Percentiles rank a stretch among this genome's conserved stretches.
phyloP scores from a whole-genome alignment of 23 tunicate genomes.

The Trididemnum clinides region DNA sequence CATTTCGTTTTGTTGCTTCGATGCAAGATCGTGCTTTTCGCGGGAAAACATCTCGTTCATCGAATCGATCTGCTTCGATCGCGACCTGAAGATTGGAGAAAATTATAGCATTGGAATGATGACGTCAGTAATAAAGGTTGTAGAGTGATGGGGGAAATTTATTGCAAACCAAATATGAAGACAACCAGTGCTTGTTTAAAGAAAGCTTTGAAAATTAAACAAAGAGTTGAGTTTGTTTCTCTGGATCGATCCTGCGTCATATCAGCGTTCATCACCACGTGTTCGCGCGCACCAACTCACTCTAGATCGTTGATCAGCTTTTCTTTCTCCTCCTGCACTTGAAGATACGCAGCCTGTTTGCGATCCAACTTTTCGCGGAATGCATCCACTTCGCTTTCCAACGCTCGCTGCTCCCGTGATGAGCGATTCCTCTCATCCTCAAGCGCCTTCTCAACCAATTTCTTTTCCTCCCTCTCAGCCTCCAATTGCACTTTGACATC shows the following conservation, averaged over 20 bases:
- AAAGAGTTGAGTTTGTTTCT: no score
- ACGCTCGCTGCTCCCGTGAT: constrained; percentile 58
- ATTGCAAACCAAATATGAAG: no score
- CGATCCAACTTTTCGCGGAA: constrained; percentile 69
- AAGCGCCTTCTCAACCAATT: constrained; percentile 52
- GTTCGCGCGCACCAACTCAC: constrained; percentile 34
- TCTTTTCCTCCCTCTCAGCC: constrained; percentile 69
- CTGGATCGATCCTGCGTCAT: no score
- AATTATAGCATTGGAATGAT: constrained; percentile 23
- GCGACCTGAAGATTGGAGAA: no score
- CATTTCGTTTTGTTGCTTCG: constrained; percentile 27
- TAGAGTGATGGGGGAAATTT: no score
- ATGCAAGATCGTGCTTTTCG: not conserved
- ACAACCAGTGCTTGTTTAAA: no score
- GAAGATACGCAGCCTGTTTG: constrained; percentile 42
- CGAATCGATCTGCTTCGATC: constrained; percentile 1
- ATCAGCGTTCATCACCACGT: no score
- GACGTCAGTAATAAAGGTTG: not conserved
- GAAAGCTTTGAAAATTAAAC: no score
- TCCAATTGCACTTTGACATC: constrained; percentile 59
- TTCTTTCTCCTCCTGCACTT: constrained; percentile 54
- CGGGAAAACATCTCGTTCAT: not conserved
- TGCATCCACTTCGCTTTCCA: constrained; percentile 58
- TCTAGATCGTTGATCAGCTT: constrained; percentile 3
- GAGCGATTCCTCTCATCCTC: constrained; percentile 38